These are phyloP conservation scores for Mayetiola destructor DNA, from an alignment of 2,888 invertebrate species.

Conservation along the genomic window DNA sequence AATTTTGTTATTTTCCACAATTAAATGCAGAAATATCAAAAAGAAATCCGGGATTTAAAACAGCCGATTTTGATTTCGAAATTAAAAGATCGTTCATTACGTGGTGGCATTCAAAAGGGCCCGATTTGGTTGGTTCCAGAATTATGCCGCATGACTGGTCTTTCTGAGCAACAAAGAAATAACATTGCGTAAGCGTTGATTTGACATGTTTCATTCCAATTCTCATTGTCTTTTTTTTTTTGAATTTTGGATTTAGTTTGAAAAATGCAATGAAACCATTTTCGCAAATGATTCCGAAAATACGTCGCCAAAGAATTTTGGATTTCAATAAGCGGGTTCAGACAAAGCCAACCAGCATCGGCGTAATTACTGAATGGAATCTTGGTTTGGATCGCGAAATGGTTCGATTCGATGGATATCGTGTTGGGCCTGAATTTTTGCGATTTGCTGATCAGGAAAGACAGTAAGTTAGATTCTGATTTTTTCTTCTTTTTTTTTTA, in stretches of 20 bases:
- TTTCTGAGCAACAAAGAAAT: conserved; percentile 51
- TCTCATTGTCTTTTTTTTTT: not conserved
- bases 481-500: not conserved
- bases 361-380: not conserved
- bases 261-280: conserved; percentile 58
- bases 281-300: conserved; percentile 57
- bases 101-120: conserved; percentile 30
- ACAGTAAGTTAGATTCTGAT: not conserved
- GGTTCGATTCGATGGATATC: not conserved
- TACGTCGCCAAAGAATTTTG: conserved; percentile 49
- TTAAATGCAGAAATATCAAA: conserved; percentile 45
- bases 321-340: conserved; percentile 45
- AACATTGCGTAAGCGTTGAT: conserved; percentile 42
- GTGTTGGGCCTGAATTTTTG: not conserved
- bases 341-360: not conserved
- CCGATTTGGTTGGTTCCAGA: conserved; percentile 56
- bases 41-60: conserved; percentile 42
- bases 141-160: conserved; percentile 68
- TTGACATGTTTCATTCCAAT: not conserved
- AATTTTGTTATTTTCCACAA: not conserved
- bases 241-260: conserved; percentile 21
- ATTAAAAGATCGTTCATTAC: conserved; percentile 45
- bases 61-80: conserved; percentile 74
- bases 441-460: not conserved
- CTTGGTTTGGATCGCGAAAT: not conserved